phyloP scores from a whole-genome alignment of 1,140 invertebrate genomes.

The Caenorhabditis elegans region WBcel235 BX284605.5:20841001-20841500 shows the following conservation, averaged over 20 bases:
- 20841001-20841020: no score
- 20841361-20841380: background rate
- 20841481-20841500: no score
- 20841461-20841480: background rate
- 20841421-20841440: background rate
- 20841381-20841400: background rate
- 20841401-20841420: background rate
- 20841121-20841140: no score
- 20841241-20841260: background rate
- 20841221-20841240: background rate
- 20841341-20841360: conserved; percentile 14
- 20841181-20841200: background rate
- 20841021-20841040: no score
- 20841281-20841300: no score
- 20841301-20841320: background rate
- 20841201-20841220: background rate
- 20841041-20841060: no score
- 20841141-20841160: no score
- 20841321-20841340: background rate
- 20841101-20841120: no score
- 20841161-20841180: background rate
- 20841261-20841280: background rate
- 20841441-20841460: background rate
- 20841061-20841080: no score
- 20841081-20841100: no score